Conservation (phyloP, 2,797 vertebrate genomes). For the Gephyroberyx darwinii region DNA sequence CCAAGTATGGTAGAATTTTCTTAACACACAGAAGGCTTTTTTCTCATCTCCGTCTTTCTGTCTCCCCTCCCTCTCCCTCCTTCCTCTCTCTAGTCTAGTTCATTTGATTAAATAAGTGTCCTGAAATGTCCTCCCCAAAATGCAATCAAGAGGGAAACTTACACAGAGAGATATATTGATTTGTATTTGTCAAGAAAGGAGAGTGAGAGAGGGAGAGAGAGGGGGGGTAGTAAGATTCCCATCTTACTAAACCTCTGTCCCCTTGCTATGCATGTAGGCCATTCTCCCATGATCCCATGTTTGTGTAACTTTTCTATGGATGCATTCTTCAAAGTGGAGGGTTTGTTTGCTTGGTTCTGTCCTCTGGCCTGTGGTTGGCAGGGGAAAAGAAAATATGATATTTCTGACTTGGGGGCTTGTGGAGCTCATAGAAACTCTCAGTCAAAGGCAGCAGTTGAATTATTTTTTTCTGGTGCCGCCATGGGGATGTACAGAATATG, state of each 20-base stretch:
- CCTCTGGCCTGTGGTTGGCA: too few species aligned
- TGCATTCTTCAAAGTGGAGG: too few species aligned
- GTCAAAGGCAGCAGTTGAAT: too few species aligned
- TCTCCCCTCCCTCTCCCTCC: background rate
- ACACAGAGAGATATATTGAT: background rate
- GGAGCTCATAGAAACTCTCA: too few species aligned
- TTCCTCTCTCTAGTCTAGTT: background rate
- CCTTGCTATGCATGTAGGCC: too few species aligned
- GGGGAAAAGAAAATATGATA: background rate
- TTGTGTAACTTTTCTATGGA: background rate
- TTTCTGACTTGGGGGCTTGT: too few species aligned
- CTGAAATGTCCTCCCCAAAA: slow-evolving; percentile 35
- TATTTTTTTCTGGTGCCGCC: too few species aligned
- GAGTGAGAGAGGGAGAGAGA: slow-evolving; percentile 32
- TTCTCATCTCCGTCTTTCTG: background rate
- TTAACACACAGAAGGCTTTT: too few species aligned
- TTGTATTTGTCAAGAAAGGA: background rate
- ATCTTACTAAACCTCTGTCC: slow-evolving; percentile 32
- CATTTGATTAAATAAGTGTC: slow-evolving; percentile 25
- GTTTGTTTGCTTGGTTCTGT: background rate
- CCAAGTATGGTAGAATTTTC: too few species aligned
- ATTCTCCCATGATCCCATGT: slow-evolving; percentile 1
- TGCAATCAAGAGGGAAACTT: background rate
- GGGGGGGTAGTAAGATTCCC: slow-evolving; percentile 24
- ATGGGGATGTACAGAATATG: too few species aligned